A percentile compares a stretch with the other conserved stretches of the same genome.
phyloP scores from a whole-genome alignment of 2,113 vertebrate species.

The Craseonycteris thonglongyai region DNA sequence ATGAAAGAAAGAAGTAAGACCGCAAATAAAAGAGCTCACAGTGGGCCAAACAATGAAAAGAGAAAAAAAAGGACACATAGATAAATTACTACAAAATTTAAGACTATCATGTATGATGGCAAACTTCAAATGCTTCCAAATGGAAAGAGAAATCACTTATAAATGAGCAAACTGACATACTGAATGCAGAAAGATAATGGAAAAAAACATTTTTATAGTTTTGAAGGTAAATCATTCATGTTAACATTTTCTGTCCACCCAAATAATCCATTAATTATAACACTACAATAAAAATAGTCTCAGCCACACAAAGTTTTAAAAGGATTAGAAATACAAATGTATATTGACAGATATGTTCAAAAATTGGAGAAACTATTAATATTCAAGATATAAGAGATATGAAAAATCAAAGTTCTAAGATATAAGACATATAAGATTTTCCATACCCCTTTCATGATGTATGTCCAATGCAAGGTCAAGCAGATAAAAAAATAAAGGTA shows the following conservation, averaged over 20 bases:
- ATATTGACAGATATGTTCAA: not conserved
- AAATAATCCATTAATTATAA: not conserved
- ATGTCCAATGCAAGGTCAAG: not conserved
- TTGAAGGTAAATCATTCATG: not conserved
- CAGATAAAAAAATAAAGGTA: not conserved
- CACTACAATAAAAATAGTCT: not conserved
- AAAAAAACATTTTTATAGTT: not conserved
- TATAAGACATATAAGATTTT: not conserved
- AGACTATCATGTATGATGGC: not conserved
- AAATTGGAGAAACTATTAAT: not conserved
- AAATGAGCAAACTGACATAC: not conserved
- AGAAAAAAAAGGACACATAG: not conserved
- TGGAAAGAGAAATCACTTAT: not conserved
- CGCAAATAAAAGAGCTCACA: not conserved
- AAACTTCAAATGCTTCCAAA: not conserved
- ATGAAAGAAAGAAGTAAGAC: not conserved
- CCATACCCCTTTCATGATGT: not conserved
- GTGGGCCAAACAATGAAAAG: not conserved
- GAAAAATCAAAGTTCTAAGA: not conserved
- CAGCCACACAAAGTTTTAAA: not conserved
- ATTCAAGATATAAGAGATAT: not conserved
- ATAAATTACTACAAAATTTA: not conserved
- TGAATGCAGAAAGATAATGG: not conserved
- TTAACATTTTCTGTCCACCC: not conserved
- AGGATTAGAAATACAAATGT: not conserved